Percentiles rank a stretch among this genome's conserved stretches.
phyloP scores from a whole-genome alignment of 2,797 vertebrate species.

The Erpetoichthys calabaricus region DNA sequence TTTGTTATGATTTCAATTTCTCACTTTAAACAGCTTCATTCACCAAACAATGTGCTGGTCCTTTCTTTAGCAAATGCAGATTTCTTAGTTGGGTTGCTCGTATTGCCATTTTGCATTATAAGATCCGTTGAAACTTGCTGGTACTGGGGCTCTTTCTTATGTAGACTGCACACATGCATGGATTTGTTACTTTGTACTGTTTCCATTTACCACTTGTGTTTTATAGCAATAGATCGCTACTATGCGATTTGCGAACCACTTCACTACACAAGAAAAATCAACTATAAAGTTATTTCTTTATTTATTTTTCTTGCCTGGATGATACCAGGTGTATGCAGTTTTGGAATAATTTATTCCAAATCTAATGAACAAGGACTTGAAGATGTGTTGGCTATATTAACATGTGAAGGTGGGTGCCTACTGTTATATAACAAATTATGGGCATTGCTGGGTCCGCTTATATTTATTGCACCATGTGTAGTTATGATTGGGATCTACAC shows the following conservation, averaged over 20 bases:
- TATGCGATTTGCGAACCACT: conserved; percentile 1
- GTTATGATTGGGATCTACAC: neutral
- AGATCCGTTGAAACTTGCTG: conserved; percentile 1
- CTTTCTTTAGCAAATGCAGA: conserved; percentile 5
- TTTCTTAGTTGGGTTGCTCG: neutral
- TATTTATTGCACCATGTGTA: neutral
- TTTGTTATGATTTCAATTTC: too few relatives aligned
- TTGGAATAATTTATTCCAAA: neutral
- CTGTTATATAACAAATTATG: neutral
- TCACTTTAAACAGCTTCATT: conserved; percentile 3
- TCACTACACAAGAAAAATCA: conserved; percentile 1
- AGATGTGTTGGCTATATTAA: neutral
- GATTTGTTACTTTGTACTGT: neutral
- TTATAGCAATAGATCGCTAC: conserved; percentile 1
- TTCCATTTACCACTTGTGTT: neutral
- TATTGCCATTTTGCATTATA: conserved; percentile 2
- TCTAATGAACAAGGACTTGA: neutral
- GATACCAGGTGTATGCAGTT: neutral
- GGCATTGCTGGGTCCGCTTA: neutral
- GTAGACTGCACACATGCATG: neutral
- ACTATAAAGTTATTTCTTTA: neutral
- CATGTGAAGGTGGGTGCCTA: conserved; percentile 1
- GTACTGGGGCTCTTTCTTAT: conserved; percentile 1
- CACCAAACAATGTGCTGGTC: conserved; percentile 5
- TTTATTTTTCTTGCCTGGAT: neutral